Percentiles rank a stretch among this genome's conserved stretches.
Conservation (phyloP, 2,888 invertebrate species). For the Scaptodrosophila latifasciaeformis region DNA sequence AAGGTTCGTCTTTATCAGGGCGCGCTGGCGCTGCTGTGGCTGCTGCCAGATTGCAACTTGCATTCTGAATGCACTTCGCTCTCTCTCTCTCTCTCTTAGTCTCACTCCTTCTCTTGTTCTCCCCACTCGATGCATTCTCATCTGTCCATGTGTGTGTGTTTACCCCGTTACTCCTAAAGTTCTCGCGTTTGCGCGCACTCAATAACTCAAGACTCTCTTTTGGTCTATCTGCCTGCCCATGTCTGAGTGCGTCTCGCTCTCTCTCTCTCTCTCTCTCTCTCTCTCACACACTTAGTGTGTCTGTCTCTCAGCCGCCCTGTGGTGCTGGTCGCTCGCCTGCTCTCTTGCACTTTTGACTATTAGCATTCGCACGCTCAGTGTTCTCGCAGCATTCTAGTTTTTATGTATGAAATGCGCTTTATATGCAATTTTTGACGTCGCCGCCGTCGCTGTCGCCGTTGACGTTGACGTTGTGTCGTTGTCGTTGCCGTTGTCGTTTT, state of each 20-base stretch:
- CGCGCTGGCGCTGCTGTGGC: constrained; percentile 57
- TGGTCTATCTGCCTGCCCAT: too few species aligned
- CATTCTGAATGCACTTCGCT: constrained; percentile 25
- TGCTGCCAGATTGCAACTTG: constrained; percentile 34
- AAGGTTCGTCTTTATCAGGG: constrained; percentile 64
- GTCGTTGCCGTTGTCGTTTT: constrained; percentile 23
- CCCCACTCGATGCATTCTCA: constrained; percentile 16
- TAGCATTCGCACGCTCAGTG: constrained; percentile 6
- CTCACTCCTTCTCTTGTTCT: constrained; percentile 6
- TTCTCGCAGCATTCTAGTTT: constrained; percentile 52
- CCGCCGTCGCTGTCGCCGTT: constrained; percentile 40
- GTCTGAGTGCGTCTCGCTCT: constrained; percentile 18
- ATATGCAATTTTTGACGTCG: constrained; percentile 52
- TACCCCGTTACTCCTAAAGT: constrained; percentile 61
- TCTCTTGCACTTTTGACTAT: neutral
- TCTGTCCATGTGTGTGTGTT: constrained; percentile 17
- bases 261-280: constrained; percentile 4
- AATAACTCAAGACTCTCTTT: constrained; percentile 29
- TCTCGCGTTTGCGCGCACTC: constrained; percentile 60
- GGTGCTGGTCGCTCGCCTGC: neutral
- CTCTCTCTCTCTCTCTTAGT: constrained; percentile 24
- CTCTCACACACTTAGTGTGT: too few species aligned
- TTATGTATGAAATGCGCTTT: constrained; percentile 55
- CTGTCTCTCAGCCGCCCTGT: neutral
- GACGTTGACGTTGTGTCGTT: constrained; percentile 38